Evolutionary conservation across 2,113 vertebrate species (phyloP), one percentile per base, ranked within the genome.

Genomic region (Benitochromis conjunctus): DNA sequence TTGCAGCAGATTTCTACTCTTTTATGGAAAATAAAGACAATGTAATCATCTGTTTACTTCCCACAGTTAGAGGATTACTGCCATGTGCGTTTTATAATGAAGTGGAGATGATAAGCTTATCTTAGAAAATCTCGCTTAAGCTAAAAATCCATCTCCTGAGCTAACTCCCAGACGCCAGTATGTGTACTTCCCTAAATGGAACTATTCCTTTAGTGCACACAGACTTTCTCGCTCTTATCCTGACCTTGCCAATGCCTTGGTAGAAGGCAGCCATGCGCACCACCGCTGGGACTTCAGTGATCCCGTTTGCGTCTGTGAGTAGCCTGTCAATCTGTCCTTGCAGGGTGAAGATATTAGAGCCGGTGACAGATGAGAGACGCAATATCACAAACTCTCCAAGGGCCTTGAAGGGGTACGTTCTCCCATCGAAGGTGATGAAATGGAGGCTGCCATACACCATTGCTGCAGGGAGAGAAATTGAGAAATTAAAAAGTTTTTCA

Each of bases 291-390:
- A 95, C 93, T 29, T 92, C 91, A 51, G 24, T 82, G 89, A 91
- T 74, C 86, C 71, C 62, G 85, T 83, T 83, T 36, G 89, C n/a
- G 9, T 93, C 86, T 79, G 77, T 82, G 79, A 90, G 88, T 29
- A 95, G 89, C 84, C 74, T 89, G 48, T 88, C 92, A 9, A 92
- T 96, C 90, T 96, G 95, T 53, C 96, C 97, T 92, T 97, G 97
- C 66, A 97, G 94, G 80, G 97, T 97, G 94, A 97, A 97, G 87
- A 97, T 93, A 86, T 97, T 97, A 55, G 94, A 96, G 84, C 97
- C 97, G 2, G 90, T 92, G 87, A 18, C 53, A n/a, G 96, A 96
- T 60, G 97, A 97, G 14, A 97, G 96, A 29, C 97, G 95, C 85
- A 96, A 58, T 11, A 97, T 92, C 58, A 97, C 96, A 87, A 96